Base-by-base conservation (phyloP, 1,140 invertebrate species). In the Trichomalopsis sarcophagae region DNA sequence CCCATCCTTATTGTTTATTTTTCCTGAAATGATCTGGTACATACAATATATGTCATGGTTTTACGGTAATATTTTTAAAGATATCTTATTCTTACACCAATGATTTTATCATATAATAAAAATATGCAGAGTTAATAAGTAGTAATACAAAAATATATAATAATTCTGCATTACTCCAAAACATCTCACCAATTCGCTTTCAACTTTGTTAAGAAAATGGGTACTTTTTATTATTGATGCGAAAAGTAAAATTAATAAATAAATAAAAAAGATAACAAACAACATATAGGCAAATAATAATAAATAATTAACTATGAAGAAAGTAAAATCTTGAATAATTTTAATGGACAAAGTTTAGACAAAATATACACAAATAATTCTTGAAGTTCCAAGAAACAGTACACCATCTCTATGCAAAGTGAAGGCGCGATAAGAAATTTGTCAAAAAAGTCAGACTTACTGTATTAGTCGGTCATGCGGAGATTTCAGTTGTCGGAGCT, bases 401-500 rank as follows among this genome's bases (percentile, higher is more conserved):
- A 17, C 33, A 84, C 27, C 27, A 62, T 33, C 50, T 81, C 77
- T 84, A n/a, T 21, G 27, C 30, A 82, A 83, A 76, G 77, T 55
- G 13, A 75, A 84, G n/a, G 23, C 7, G 23, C 36, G 17, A 47
- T 33, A 81, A 23, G 44, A 40, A 47, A 82, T 79, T 47, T 78
- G 74, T 79, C 13, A 14, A 77, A 87, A 88, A 66, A 76, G 23
- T 14, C 27, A 75, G 4, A 90, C 87, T 90, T 88, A 92, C 91
- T 91, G 71, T 55, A 78, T 81, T 81, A 75, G 87, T 89, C 81
- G 85, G 84, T 71, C 33, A 87, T 55, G 62, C 21, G 14, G 13
- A 27, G 69, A 62, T 14, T 81, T 93, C 90, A 93, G 86, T 93
- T 93, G 82, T 93, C 92, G 82, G 93, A 90, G 84, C 88, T 92